These are phyloP conservation scores for Leistus spinibarbis DNA, from an alignment of 2,888 invertebrate genomes.

Conservation along the genomic window DNA sequence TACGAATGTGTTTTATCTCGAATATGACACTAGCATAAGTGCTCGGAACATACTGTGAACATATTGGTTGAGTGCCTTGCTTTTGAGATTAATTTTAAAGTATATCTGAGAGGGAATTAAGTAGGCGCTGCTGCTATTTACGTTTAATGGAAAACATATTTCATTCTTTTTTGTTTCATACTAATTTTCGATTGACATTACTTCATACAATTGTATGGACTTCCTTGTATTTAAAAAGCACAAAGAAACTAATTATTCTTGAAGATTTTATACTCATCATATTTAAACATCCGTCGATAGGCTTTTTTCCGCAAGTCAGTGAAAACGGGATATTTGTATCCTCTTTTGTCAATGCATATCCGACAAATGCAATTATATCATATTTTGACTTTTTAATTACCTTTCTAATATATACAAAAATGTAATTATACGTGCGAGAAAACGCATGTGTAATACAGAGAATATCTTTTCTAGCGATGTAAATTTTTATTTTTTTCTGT, in stretches of 20 bases:
- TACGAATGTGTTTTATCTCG: neutral
- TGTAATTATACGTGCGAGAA: neutral
- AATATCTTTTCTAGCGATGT: too few species aligned
- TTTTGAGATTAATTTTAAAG: neutral
- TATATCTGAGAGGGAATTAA: neutral
- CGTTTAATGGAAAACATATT: neutral
- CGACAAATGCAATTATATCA: neutral
- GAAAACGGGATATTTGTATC: neutral
- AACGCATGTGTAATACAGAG: neutral
- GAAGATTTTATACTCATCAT: neutral
- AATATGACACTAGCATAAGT: conserved; percentile 5
- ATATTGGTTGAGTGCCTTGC: neutral
- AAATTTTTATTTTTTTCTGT: too few species aligned
- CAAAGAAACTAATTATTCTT: neutral
- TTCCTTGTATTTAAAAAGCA: neutral
- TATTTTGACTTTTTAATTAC: neutral
- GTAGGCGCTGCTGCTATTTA: neutral
- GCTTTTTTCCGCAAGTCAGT: neutral
- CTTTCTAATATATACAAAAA: neutral
- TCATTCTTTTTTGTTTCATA: neutral
- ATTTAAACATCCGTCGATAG: neutral
- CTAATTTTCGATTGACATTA: neutral
- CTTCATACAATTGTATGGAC: too few species aligned
- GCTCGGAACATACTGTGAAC: conserved; percentile 5
- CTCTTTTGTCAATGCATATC: neutral